These are phyloP conservation scores for Columbina picui DNA, from an alignment of 2,113 vertebrate genomes.

Conservation along the genomic window DNA sequence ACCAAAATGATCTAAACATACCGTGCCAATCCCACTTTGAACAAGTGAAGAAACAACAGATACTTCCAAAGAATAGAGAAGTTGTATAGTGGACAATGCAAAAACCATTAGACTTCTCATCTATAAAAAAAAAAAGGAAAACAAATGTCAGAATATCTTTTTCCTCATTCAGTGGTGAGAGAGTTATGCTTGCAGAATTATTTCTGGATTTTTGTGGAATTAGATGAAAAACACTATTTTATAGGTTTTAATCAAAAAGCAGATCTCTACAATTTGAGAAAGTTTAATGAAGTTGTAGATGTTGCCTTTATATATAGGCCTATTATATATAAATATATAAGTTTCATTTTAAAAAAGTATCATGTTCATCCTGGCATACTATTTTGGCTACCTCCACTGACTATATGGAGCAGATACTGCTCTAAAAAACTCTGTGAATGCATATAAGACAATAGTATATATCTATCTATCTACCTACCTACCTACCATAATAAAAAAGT, in stretches of 20 bases:
- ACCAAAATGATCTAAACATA: constrained; percentile 65
- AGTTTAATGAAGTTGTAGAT: neutral
- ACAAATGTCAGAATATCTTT: neutral
- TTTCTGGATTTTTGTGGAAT: neutral
- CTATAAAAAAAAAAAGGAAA: constrained; percentile 52
- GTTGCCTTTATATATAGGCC: neutral
- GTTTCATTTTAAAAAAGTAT: neutral
- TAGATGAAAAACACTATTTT: neutral
- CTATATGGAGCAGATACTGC: neutral
- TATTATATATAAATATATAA: neutral
- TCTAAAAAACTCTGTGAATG: neutral
- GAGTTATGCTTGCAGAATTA: neutral
- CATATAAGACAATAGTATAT: neutral
- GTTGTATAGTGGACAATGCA: constrained; percentile 85
- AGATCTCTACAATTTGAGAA: neutral
- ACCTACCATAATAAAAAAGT: neutral
- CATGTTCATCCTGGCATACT: neutral
- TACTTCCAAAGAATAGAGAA: constrained; percentile 89
- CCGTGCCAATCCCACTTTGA: constrained; percentile 86
- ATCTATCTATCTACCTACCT: too few species aligned
- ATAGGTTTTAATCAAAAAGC: neutral
- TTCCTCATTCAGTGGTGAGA: neutral
- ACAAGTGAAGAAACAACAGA: constrained; percentile 85
- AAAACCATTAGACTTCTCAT: constrained; percentile 86
- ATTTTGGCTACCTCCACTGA: neutral